phyloP scores from a whole-genome alignment of 2,113 vertebrate genomes.

The Lutjanus erythropterus region DNA sequence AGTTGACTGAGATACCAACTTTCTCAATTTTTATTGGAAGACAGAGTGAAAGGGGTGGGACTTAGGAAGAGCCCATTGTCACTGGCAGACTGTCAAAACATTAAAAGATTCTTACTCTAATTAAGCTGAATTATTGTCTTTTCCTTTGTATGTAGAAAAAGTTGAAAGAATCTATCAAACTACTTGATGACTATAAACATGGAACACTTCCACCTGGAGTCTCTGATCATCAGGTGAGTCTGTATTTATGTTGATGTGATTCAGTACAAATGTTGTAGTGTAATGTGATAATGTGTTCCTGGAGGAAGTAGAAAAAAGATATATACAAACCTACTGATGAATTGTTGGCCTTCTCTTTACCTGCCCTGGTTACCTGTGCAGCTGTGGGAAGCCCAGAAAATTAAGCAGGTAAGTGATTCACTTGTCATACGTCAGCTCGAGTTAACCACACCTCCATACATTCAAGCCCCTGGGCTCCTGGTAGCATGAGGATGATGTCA shows the following conservation, averaged over 20 bases:
- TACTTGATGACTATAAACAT: constrained; percentile 94
- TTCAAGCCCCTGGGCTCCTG: constrained; percentile 35
- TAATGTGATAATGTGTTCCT: neutral
- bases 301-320: neutral
- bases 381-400: constrained; percentile 98
- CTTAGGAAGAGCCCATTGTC: no score
- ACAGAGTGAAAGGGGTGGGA: no score
- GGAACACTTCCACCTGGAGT: constrained; percentile 89
- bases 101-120: neutral
- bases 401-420: constrained; percentile 91
- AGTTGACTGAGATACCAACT: no score
- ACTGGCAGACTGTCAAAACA: neutral
- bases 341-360: neutral
- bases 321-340: neutral
- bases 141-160: constrained; percentile 80
- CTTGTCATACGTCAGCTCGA: neutral
- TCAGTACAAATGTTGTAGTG: neutral
- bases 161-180: constrained; percentile 90
- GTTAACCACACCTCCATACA: constrained; percentile 49
- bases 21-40: no score
- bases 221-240: constrained; percentile 89
- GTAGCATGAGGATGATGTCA: constrained; percentile 73
- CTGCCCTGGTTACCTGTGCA: constrained; percentile 39
- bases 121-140: neutral
- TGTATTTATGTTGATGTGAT: neutral